Conservation (phyloP, 1,140 invertebrate genomes). For the Lasioglossum albipes region DNA sequence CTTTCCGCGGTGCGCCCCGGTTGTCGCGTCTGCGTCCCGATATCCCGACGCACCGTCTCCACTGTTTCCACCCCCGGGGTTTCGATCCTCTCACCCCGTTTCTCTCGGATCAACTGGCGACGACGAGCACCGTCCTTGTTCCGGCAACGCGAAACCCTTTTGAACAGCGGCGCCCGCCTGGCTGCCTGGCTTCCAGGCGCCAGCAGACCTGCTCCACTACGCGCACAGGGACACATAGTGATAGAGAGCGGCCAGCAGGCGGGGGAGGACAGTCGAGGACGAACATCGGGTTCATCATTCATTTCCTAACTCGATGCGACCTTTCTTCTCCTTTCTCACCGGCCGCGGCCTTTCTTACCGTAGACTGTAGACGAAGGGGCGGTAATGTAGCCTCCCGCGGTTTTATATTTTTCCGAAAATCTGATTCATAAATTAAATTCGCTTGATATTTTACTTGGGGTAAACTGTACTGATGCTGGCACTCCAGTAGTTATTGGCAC, state of each 20-base stretch:
- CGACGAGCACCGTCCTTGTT: constrained; percentile 52
- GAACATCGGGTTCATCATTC: constrained; percentile 50
- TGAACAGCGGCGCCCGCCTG: constrained; percentile 78
- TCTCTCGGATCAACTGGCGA: constrained; percentile 42
- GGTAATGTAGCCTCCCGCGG: background rate
- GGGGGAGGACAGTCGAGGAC: constrained; percentile 23
- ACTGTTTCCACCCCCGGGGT: background rate
- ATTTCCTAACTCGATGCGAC: constrained; percentile 52
- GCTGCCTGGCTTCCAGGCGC: constrained; percentile 79
- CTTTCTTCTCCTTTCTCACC: background rate
- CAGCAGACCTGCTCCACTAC: constrained; percentile 73
- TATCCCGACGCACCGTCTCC: constrained; percentile 18
- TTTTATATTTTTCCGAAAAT: no score
- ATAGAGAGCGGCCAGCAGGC: background rate
- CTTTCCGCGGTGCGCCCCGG: constrained; percentile 29
- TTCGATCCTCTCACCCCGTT: constrained; percentile 36
- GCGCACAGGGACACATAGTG: constrained; percentile 1
- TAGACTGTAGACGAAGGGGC: background rate
- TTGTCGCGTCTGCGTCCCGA: constrained; percentile 44
- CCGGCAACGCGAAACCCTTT: constrained; percentile 71
- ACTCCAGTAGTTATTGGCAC: no score
- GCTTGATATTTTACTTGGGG: no score
- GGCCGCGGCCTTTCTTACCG: background rate
- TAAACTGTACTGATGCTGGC: no score
- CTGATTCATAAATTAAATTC: no score